Evolutionary conservation across 2,888 invertebrate genomes (phyloP).

Genomic region (Formica aserva): DNA sequence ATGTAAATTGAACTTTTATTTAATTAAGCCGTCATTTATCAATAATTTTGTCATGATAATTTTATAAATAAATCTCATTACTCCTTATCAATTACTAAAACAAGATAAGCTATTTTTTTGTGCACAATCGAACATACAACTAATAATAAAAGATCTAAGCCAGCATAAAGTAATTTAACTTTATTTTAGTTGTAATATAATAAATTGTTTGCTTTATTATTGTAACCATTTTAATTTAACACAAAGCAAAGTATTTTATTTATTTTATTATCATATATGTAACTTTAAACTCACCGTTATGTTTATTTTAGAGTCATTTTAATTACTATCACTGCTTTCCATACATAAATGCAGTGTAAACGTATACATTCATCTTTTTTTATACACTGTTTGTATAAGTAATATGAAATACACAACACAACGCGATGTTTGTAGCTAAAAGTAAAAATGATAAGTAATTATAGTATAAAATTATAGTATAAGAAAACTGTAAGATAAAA

Average conservation of each 20-base stretch:
- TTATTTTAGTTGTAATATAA: conserved; percentile 10
- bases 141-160: background rate
- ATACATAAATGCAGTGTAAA: background rate
- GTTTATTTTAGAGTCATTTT: conserved; percentile 19
- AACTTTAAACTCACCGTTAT: background rate
- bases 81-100: conserved; percentile 24
- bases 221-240: conserved; percentile 35
- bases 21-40: background rate
- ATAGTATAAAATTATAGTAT: background rate
- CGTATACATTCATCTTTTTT: background rate
- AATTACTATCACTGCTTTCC: conserved; percentile 19
- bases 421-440: background rate
- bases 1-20: conserved; percentile 10
- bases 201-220: conserved; percentile 34
- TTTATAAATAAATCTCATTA: background rate
- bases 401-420: background rate
- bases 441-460: background rate
- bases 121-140: conserved; percentile 1
- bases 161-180: conserved; percentile 6
- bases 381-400: background rate
- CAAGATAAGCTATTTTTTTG: background rate
- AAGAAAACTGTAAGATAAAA: background rate
- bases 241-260: conserved; percentile 31
- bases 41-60: conserved; percentile 1
- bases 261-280: conserved; percentile 15